These are phyloP conservation scores for Osmerus eperlanus DNA, from an alignment of 2,113 vertebrate species.

Conservation along the genomic window DNA sequence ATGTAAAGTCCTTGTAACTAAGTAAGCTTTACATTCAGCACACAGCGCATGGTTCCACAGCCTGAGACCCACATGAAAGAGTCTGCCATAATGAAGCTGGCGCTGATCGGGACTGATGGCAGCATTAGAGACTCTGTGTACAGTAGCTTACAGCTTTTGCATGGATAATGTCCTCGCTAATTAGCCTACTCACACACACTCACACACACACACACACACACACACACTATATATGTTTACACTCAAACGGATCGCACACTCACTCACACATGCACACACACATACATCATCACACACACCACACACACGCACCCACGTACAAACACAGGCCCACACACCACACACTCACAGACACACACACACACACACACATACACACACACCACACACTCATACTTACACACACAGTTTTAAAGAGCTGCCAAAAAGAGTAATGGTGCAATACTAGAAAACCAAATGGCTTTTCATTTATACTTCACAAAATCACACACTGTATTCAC, in stretches of 20 bases:
- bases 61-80: too few relatives aligned
- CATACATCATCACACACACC: not conserved
- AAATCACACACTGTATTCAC: constrained; percentile 12
- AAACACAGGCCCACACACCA: not conserved
- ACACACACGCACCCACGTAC: not conserved
- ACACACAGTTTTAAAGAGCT: constrained; percentile 28
- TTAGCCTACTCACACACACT: not conserved
- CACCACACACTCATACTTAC: constrained; percentile 1
- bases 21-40: too few relatives aligned
- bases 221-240: not conserved
- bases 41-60: too few relatives aligned
- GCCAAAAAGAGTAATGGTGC: constrained; percentile 27
- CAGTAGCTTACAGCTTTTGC: too few relatives aligned
- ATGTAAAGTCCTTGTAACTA: too few relatives aligned
- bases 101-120: too few relatives aligned
- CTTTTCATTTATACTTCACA: constrained; percentile 39
- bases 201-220: not conserved
- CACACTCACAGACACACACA: not conserved
- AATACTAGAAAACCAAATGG: constrained; percentile 17
- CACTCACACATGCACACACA: not conserved
- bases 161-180: too few relatives aligned
- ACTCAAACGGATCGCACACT: not conserved
- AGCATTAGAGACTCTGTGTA: too few relatives aligned
- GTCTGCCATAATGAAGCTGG: too few relatives aligned
- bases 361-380: not conserved